Percentiles rank a stretch among this genome's conserved stretches.
Conservation (phyloP, 2,888 invertebrate genomes). For the Acanthococcus lagerstroemiae region DNA sequence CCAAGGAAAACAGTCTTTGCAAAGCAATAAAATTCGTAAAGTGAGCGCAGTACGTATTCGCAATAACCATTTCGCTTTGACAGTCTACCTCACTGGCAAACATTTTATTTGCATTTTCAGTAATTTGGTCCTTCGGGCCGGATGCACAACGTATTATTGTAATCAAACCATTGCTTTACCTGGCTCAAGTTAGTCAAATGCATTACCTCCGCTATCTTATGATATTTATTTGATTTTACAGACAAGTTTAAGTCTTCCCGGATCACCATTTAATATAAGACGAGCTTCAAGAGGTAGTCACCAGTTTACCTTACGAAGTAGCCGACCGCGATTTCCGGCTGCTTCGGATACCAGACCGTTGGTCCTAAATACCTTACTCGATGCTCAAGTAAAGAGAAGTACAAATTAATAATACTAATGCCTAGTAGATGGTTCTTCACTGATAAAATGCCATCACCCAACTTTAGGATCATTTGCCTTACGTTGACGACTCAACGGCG, state of each 20-base stretch:
- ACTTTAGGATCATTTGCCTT: constrained; percentile 73
- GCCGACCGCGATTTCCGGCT: constrained; percentile 57
- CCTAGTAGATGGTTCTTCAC: too few species aligned
- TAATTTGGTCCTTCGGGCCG: too few species aligned
- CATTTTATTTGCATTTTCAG: too few species aligned
- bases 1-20: constrained; percentile 51
- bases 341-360: constrained; percentile 85
- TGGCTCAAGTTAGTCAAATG: too few species aligned
- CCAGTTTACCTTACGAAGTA: constrained; percentile 80
- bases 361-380: constrained; percentile 87
- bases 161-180: too few species aligned
- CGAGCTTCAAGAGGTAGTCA: constrained; percentile 85
- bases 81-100: too few species aligned
- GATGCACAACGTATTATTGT: too few species aligned
- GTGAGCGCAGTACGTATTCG: constrained; percentile 77
- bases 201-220: too few species aligned
- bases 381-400: constrained; percentile 63
- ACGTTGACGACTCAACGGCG: constrained; percentile 93
- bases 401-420: too few species aligned
- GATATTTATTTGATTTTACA: constrained; percentile 48
- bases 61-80: too few species aligned
- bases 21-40: constrained; percentile 66
- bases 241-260: constrained; percentile 94
- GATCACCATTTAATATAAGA: constrained; percentile 89
- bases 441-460: not conserved